phyloP scores from a whole-genome alignment of 2,888 invertebrate genomes.

The Argynnis bischoffii region DNA sequence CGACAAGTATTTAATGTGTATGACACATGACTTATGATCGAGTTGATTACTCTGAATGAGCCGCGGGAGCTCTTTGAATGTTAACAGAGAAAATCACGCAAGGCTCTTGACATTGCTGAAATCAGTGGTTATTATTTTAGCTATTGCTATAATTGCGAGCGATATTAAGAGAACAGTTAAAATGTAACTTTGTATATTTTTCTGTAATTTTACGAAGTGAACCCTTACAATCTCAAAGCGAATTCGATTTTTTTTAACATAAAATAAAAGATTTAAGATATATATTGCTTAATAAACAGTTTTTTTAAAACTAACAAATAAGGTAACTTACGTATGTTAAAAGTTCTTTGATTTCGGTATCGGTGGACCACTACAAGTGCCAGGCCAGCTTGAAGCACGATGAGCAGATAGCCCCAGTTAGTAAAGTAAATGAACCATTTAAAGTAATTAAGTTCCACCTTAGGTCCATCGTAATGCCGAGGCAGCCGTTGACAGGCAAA shows the following conservation, averaged over 20 bases:
- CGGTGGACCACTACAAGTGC: constrained; percentile 77
- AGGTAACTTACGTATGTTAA: constrained; percentile 58
- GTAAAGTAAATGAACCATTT: constrained; percentile 89
- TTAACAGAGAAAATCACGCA: constrained; percentile 58
- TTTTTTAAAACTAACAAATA: too few relatives aligned
- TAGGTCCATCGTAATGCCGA: constrained; percentile 59
- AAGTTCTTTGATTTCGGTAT: constrained; percentile 60
- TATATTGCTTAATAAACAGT: too few relatives aligned
- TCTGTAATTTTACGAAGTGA: too few relatives aligned
- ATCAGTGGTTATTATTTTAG: constrained; percentile 27
- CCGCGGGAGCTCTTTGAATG: constrained; percentile 49
- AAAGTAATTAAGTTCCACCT: constrained; percentile 68
- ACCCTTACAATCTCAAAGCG: too few relatives aligned
- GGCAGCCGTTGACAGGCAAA: constrained; percentile 71
- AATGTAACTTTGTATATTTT: too few relatives aligned
- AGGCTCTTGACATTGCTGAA: constrained; percentile 54
- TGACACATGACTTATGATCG: constrained; percentile 57
- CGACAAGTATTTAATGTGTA: constrained; percentile 48
- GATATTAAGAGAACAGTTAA: not conserved
- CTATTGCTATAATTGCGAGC: not conserved
- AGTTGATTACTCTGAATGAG: constrained; percentile 63
- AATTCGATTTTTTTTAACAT: too few relatives aligned
- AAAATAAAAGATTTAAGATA: too few relatives aligned
- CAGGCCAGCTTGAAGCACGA: constrained; percentile 82
- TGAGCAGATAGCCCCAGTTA: constrained; percentile 86